phyloP scores from a whole-genome alignment of 2,797 vertebrate species.

The Triplophysa yarkandensis region DNA sequence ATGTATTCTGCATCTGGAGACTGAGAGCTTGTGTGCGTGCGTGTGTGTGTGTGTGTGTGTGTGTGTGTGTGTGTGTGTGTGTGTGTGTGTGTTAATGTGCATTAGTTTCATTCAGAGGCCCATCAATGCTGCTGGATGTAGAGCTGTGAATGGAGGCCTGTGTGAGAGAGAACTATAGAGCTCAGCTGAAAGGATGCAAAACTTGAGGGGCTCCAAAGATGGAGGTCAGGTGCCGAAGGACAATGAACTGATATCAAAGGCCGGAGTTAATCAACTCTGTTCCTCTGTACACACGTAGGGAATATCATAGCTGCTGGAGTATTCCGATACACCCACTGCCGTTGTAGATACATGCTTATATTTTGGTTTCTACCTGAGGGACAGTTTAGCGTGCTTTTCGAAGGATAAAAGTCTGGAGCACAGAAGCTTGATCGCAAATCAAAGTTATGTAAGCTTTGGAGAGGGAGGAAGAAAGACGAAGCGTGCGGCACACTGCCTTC shows the following conservation, averaged over 20 bases:
- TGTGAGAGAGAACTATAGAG: constrained; percentile 67
- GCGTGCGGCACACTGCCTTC: constrained; percentile 69
- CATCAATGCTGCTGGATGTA: constrained; percentile 58
- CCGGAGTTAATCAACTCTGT: constrained; percentile 52
- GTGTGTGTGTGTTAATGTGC: constrained; percentile 45
- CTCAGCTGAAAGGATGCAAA: constrained; percentile 65
- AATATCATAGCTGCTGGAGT: neutral
- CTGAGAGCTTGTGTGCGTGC: constrained; percentile 45
- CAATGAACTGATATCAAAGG: constrained; percentile 55
- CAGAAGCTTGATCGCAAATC: constrained; percentile 10
- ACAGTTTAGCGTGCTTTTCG: neutral
- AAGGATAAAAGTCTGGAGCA: constrained; percentile 1
- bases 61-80: constrained; percentile 47
- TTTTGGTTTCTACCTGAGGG: neutral
- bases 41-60: constrained; percentile 47
- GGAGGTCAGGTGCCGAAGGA: constrained; percentile 55
- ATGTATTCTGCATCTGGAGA: constrained; percentile 64
- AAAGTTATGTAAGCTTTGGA: constrained; percentile 45
- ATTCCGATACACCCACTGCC: neutral
- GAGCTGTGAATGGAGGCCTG: constrained; percentile 52
- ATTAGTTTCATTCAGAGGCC: constrained; percentile 58
- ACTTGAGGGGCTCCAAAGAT: constrained; percentile 52
- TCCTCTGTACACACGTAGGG: constrained; percentile 18
- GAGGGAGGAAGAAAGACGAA: constrained; percentile 49
- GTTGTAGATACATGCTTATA: neutral